Conservation (phyloP, 2,888 invertebrate genomes). For the Orchestes rusci region DNA sequence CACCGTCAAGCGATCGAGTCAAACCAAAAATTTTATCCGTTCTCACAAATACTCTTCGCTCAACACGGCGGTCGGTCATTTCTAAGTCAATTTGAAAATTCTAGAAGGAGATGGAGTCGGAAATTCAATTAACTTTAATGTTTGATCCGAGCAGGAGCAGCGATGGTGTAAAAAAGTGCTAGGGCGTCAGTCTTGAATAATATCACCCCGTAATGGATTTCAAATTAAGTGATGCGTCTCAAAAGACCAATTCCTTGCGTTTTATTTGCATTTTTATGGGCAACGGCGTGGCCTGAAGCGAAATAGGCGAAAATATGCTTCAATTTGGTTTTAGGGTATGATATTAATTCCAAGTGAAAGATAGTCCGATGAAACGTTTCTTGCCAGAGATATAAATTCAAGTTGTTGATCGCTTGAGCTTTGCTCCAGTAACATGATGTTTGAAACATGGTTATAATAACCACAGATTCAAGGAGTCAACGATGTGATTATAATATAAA, state of each 20-base stretch:
- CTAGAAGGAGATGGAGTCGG: constrained; percentile 44
- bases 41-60: constrained; percentile 15
- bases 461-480: too few species aligned
- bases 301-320: constrained; percentile 26
- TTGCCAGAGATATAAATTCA: too few species aligned
- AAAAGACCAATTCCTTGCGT: constrained; percentile 33
- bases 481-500: too few species aligned
- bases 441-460: too few species aligned
- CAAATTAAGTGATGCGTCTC: constrained; percentile 39
- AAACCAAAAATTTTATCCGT: constrained; percentile 12
- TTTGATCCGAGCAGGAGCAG: constrained; percentile 43
- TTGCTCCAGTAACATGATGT: too few species aligned
- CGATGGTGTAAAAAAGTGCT: constrained; percentile 32
- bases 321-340: constrained; percentile 24
- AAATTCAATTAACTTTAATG: constrained; percentile 53
- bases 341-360: too few species aligned
- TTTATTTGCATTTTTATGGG: constrained; percentile 33
- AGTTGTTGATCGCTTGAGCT: too few species aligned
- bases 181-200: constrained; percentile 32
- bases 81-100: constrained; percentile 46
- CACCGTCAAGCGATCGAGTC: too few species aligned
- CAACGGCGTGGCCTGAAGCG: constrained; percentile 20
- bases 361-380: too few species aligned
- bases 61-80: constrained; percentile 42
- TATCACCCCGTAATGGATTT: constrained; percentile 41